Evolutionary conservation across 2,113 vertebrate species (phyloP).

Genomic region (Leiothrix lutea): DNA sequence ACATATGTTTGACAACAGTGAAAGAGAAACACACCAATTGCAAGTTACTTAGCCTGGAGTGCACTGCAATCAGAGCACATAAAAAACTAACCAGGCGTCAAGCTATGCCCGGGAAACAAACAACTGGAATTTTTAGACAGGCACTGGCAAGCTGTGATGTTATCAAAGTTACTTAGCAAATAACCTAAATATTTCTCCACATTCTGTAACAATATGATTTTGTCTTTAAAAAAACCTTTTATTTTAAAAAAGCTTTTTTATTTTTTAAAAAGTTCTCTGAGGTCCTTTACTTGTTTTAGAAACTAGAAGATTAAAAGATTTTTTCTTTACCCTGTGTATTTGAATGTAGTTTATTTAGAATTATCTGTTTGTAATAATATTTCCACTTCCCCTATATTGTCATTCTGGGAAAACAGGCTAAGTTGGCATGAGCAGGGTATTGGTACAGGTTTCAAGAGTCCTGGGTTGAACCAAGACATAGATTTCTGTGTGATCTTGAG

Average conservation of each 20-base stretch:
- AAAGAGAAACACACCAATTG: neutral
- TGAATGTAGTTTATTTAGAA: neutral
- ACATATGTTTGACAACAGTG: neutral
- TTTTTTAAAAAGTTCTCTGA: neutral
- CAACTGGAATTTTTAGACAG: neutral
- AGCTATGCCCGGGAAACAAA: neutral
- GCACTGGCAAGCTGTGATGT: neutral
- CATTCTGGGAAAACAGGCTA: neutral
- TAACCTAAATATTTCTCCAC: neutral
- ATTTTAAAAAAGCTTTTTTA: no score
- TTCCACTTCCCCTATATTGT: neutral
- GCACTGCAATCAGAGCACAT: neutral
- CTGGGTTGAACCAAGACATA: neutral
- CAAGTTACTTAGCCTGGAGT: neutral
- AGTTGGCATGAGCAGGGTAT: neutral
- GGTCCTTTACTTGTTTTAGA: neutral
- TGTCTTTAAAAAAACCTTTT: neutral
- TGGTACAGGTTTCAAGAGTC: neutral
- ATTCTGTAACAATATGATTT: neutral
- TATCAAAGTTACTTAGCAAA: neutral
- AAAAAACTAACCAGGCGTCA: neutral
- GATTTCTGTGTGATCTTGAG: neutral
- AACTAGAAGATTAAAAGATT: neutral
- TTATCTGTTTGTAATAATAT: neutral
- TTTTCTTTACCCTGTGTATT: neutral